phyloP scores from a whole-genome alignment of 2,797 vertebrate genomes.

The Hafferia zeledoni region DNA sequence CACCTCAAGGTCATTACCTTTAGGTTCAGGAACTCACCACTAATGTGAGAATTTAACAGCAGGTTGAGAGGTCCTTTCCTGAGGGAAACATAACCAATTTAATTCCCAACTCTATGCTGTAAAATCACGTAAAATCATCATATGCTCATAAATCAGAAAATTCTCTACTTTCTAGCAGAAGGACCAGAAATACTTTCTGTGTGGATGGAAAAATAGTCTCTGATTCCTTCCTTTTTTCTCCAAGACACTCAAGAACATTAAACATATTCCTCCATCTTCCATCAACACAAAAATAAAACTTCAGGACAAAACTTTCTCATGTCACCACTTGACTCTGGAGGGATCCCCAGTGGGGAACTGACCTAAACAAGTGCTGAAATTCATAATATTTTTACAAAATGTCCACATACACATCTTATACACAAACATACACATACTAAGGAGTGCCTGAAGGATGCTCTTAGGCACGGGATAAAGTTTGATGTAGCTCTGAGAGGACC shows the following conservation, averaged over 20 bases:
- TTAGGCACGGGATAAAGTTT: background rate
- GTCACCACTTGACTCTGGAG: background rate
- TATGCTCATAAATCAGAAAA: background rate
- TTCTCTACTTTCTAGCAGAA: background rate
- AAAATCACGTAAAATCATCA: background rate
- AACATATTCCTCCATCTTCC: background rate
- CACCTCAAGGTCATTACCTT: background rate
- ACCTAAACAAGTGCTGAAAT: background rate
- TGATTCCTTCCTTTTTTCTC: background rate
- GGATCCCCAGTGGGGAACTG: background rate
- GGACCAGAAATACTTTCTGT: background rate
- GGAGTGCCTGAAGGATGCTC: rapidly evolving
- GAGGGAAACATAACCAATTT: background rate
- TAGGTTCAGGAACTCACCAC: background rate
- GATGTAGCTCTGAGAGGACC: background rate
- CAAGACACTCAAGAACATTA: background rate
- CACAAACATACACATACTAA: background rate
- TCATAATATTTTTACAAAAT: background rate
- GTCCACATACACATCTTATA: background rate
- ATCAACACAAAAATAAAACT: background rate
- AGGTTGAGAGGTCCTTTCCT: background rate
- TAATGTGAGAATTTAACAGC: background rate
- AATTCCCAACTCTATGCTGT: background rate
- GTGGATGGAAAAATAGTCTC: background rate
- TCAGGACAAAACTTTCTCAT: background rate